These are phyloP conservation scores for mouse (Mus musculus) DNA, from an alignment of 2,113 vertebrate species.

Conservation along the genomic window DNA sequence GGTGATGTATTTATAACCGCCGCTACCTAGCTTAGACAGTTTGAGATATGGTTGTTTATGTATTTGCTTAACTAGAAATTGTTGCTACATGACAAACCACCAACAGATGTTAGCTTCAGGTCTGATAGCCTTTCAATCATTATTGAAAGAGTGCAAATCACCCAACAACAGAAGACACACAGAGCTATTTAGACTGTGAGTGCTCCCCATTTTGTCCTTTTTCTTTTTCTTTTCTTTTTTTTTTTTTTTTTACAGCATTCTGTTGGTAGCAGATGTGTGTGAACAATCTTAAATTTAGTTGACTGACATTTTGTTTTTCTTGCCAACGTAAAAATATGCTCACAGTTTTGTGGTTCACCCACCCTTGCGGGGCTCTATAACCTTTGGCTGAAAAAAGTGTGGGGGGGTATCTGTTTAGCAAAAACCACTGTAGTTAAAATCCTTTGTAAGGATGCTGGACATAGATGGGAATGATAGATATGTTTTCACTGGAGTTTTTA, in stretches of 20 bases:
- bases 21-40: constrained; percentile 47
- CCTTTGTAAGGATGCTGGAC: background rate
- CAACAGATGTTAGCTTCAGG: constrained; percentile 2
- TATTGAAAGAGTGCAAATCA: constrained; percentile 58
- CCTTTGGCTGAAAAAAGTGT: constrained; percentile 24
- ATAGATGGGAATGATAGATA: background rate
- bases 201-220: background rate
- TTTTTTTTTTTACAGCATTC: constrained; percentile 55
- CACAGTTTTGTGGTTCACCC: background rate
- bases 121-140: constrained; percentile 63
- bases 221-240: background rate
- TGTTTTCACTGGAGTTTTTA: constrained; percentile 19
- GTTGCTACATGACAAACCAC: constrained; percentile 36
- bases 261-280: constrained; percentile 76
- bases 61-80: constrained; percentile 70
- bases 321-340: constrained; percentile 75
- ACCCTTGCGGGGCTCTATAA: constrained; percentile 48
- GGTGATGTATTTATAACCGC: constrained; percentile 61
- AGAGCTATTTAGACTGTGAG: constrained; percentile 48
- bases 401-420: background rate
- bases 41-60: constrained; percentile 31
- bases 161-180: constrained; percentile 46
- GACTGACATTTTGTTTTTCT: constrained; percentile 77
- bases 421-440: background rate
- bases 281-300: constrained; percentile 78